phyloP scores from a whole-genome alignment of 2,888 invertebrate species.

The Tricholauxania praeusta region DNA sequence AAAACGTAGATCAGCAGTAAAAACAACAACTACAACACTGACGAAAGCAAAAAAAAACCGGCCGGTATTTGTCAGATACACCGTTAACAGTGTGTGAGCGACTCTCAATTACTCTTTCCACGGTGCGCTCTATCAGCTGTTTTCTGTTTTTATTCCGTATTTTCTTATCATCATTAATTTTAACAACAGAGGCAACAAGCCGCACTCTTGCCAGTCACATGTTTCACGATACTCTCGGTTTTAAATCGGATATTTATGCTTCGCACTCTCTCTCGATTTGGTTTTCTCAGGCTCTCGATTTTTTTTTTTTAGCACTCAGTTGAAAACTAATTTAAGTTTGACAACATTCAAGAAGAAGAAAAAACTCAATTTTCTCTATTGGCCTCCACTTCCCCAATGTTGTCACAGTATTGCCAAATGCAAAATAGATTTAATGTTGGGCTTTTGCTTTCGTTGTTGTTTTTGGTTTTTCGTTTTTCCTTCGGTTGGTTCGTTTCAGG shows the following conservation, averaged over 20 bases:
- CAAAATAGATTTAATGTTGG: background rate
- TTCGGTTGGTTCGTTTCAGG: constrained; percentile 13
- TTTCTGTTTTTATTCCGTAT: constrained; percentile 17
- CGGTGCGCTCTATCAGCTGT: constrained; percentile 19
- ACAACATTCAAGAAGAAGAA: background rate
- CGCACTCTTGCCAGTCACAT: too few species aligned
- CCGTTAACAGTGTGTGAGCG: constrained; percentile 13
- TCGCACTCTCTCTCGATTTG: constrained; percentile 40
- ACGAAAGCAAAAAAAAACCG: background rate
- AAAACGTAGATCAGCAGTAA: constrained; percentile 5
- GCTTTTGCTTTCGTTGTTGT: constrained; percentile 28
- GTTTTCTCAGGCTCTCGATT: background rate
- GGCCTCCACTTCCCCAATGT: constrained; percentile 12
- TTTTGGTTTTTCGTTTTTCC: constrained; percentile 26
- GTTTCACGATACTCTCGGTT: too few species aligned
- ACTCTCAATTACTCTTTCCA: background rate
- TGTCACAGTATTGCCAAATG: constrained; percentile 17
- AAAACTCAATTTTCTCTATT: background rate
- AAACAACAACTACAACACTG: too few species aligned
- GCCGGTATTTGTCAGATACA: background rate
- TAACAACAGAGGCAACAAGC: background rate
- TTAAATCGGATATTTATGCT: background rate
- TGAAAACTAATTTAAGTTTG: too few species aligned
- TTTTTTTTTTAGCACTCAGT: too few species aligned
- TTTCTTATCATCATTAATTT: constrained; percentile 10